These are phyloP conservation scores for Wasmannia auropunctata DNA, from an alignment of 1,140 invertebrate genomes.

Conservation along the genomic window DNA sequence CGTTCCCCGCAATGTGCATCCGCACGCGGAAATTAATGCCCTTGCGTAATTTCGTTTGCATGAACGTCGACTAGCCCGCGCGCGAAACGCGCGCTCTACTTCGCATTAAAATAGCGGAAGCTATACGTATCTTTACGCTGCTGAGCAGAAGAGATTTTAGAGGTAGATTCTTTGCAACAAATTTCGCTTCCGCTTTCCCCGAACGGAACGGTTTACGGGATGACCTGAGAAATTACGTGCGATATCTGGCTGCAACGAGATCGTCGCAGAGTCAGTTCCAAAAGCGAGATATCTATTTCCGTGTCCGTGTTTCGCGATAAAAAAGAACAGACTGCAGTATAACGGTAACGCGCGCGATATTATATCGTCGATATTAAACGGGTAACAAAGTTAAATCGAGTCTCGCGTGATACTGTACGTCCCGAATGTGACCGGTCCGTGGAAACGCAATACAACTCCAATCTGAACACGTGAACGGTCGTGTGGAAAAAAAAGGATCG, in stretches of 20 bases:
- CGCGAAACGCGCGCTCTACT: background rate
- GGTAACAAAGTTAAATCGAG: conserved; percentile 26
- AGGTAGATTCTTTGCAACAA: background rate
- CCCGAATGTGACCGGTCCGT: background rate
- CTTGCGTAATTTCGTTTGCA: conserved; percentile 17
- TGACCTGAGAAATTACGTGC: background rate
- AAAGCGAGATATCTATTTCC: background rate
- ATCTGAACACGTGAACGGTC: background rate
- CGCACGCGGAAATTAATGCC: background rate
- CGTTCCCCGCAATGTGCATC: background rate
- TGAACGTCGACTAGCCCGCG: background rate
- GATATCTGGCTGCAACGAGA: background rate
- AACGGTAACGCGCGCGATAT: background rate
- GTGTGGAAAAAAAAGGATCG: background rate
- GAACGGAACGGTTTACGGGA: background rate
- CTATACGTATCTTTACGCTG: background rate
- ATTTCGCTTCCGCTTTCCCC: background rate
- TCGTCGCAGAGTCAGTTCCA: background rate
- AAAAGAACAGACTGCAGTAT: background rate
- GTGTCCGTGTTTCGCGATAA: background rate
- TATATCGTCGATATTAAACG: background rate
- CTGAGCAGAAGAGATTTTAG: background rate
- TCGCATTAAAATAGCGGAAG: background rate
- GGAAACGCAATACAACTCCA: background rate
- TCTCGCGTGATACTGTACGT: conserved; percentile 21